Evolutionary conservation across 2,797 vertebrate species (phyloP), one percentile per base, ranked within the genome.

Genomic region (Buceros bicornis): DNA sequence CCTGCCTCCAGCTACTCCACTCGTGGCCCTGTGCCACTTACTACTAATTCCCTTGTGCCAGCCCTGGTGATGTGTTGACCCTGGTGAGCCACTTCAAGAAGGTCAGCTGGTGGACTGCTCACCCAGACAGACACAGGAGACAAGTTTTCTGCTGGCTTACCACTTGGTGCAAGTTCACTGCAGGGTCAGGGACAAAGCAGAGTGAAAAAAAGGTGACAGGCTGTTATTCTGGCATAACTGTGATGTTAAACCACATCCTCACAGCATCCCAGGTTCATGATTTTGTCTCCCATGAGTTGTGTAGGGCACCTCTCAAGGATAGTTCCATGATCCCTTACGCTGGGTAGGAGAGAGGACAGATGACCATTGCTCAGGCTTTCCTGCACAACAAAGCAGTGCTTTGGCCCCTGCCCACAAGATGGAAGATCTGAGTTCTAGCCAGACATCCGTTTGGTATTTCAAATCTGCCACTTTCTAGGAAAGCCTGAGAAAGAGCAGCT

Each of bases 131-230:
- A 24, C 72, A 72, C 58, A 19, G 24, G 31, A 16, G 31, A 79
- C 17, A 64, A 16, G 7, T 70, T 53, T 54, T 79, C 37, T 83
- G 78, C 22, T 70, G 11, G 26, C 6, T 58, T 87, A 37, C 31
- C 31, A 18, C 33, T 53, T 20, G 5, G 22, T 20, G 33, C 2
- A 0, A 2, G 0, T 48, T 73, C 61, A 17, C 29, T 13, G 29
- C 33, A 19, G 16, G 57, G 58, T 33, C 31, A 25, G 47, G 28
- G 61, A 51, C 19, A 62, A 43, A 14, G 66, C 35, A 82, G 40
- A 64, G 18, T 64, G 19, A 8, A 42, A 58, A 66, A 35, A 69
- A 1, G 4, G 9, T 58, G 50, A 62, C 7, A 29, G 33, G 26
- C 10, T 60, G 67, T n/a, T 40, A 35, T 14, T 10, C 9, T 64